Percentiles rank a stretch among this genome's conserved stretches.
phyloP scores from a whole-genome alignment of 2,113 vertebrate genomes.

The Lathamus discolor region DNA sequence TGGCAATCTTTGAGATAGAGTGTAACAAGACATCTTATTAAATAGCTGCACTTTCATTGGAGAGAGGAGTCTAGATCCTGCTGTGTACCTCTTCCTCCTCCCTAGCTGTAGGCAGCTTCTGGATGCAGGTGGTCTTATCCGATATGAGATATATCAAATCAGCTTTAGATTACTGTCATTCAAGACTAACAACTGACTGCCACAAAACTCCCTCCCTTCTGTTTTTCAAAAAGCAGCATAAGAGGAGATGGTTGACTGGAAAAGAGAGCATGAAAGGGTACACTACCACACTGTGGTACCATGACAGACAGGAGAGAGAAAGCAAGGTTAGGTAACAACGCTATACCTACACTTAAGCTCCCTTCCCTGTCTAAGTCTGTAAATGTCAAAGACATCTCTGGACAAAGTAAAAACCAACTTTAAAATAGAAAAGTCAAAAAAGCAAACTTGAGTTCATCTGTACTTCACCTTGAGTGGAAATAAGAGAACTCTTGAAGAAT shows the following conservation, averaged over 20 bases:
- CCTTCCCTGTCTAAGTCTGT: neutral
- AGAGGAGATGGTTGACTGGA: neutral
- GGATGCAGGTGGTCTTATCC: neutral
- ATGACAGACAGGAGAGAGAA: neutral
- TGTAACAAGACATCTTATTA: neutral
- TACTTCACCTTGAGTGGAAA: neutral
- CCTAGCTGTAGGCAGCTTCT: neutral
- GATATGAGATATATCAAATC: neutral
- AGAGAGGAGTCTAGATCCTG: neutral
- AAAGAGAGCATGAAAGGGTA: neutral
- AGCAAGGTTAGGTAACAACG: neutral
- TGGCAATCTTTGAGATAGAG: neutral
- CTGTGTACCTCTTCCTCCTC: neutral
- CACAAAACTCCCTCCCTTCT: neutral
- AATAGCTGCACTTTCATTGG: neutral
- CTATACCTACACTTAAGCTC: neutral
- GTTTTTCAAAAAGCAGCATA: neutral
- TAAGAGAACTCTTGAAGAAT: neutral
- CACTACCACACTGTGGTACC: neutral
- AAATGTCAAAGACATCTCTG: neutral
- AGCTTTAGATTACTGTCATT: neutral
- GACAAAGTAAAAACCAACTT: neutral
- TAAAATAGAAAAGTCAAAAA: neutral
- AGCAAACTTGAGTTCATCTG: neutral
- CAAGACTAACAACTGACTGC: neutral